phyloP scores from a whole-genome alignment of 2,113 vertebrate species.

The Clinocottus analis region DNA sequence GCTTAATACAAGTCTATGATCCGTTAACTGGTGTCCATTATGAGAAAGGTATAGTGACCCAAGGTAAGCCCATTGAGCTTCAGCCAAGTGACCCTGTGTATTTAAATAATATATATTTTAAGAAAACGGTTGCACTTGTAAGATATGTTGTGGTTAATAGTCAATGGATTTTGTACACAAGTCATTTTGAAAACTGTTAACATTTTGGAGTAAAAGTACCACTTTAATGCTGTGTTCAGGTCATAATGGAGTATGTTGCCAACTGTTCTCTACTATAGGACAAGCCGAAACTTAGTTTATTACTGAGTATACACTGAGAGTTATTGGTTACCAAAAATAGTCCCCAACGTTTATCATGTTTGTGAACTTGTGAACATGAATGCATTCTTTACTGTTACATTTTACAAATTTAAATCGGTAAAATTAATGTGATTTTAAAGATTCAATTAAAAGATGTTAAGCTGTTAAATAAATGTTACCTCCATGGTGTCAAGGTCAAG shows the following conservation, averaged over 20 bases:
- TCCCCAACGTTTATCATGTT: no score
- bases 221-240: slow-evolving; percentile 24
- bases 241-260: not conserved
- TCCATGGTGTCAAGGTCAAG: not conserved
- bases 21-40: slow-evolving; percentile 13
- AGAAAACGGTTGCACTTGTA: slow-evolving; percentile 68
- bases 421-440: not conserved
- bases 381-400: not conserved
- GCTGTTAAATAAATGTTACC: not conserved
- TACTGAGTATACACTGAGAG: not conserved
- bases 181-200: slow-evolving; percentile 46
- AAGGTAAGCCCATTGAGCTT: slow-evolving; percentile 23
- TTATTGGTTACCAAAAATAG: not conserved
- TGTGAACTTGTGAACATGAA: not conserved
- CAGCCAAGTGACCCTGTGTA: slow-evolving; percentile 45
- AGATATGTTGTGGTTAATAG: slow-evolving; percentile 56
- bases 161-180: slow-evolving; percentile 58
- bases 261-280: not conserved
- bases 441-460: not conserved
- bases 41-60: slow-evolving; percentile 26
- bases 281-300: not conserved
- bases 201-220: not conserved
- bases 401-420: not conserved
- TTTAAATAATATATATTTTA: slow-evolving; percentile 74
- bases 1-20: slow-evolving; percentile 35